phyloP scores from a whole-genome alignment of 2,797 vertebrate genomes.

The Rhinophrynus dorsalis region DNA sequence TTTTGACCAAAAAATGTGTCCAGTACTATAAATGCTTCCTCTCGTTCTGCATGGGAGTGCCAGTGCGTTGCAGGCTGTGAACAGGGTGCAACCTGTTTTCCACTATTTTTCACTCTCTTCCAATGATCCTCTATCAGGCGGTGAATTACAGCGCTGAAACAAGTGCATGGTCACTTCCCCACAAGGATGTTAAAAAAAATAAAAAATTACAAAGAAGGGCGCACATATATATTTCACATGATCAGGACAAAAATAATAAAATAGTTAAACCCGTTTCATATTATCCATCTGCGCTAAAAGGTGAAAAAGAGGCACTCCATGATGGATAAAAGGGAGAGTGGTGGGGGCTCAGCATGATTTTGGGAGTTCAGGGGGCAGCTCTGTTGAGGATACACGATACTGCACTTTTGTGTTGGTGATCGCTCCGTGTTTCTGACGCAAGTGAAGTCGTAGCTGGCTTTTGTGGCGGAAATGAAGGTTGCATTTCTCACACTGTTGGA shows the following conservation, averaged over 20 bases:
- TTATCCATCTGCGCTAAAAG: conserved; percentile 69
- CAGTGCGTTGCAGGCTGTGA: conserved; percentile 21
- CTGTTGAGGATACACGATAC: conserved; percentile 83
- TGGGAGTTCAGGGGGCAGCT: conserved; percentile 84
- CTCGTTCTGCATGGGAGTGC: not conserved
- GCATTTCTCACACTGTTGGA: conserved; percentile 94
- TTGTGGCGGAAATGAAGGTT: conserved; percentile 99
- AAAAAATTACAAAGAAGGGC: conserved; percentile 35
- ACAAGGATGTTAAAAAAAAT: conserved; percentile 58
- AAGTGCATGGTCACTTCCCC: conserved; percentile 67
- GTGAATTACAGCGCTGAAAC: conserved; percentile 56
- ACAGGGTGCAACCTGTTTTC: conserved; percentile 17
- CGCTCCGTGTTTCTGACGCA: conserved; percentile 97
- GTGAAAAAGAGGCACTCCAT: conserved; percentile 75
- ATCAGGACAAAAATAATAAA: conserved; percentile 58
- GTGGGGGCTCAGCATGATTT: conserved; percentile 81
- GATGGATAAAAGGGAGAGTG: conserved; percentile 20
- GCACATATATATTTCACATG: conserved; percentile 71
- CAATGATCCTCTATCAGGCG: conserved; percentile 7
- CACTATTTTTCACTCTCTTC: not conserved
- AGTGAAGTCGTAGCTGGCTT: conserved; percentile 93
- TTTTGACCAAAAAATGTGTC: not conserved
- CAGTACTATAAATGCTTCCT: conserved; percentile 8
- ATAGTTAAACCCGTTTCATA: conserved; percentile 66
- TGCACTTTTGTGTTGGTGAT: conserved; percentile 99